Evolutionary conservation across 2,113 vertebrate species (phyloP), one percentile per base, ranked within the genome.

Genomic region (Acrocephalus kingi): DNA sequence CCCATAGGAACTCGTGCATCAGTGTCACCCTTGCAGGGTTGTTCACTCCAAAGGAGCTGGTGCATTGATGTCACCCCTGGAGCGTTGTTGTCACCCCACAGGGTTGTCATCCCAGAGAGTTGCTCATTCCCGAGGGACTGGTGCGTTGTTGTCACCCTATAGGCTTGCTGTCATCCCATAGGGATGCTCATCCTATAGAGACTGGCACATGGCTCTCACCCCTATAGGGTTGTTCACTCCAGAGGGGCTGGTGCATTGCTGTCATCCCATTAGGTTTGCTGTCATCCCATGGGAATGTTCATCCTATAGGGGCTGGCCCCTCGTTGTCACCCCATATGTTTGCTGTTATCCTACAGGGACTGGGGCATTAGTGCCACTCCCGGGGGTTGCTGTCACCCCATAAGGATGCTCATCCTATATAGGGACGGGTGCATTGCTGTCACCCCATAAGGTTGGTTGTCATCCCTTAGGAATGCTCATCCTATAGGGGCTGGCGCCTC

Each of bases 121-220:
- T 9, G 12, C 20, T 24, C 25, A 6, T 15, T 15, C 8, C 5
- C 3, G 8, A 27, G 21, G 13, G 5, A 1, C 25, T 20, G 48
- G 25, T 15, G 76, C 21, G 1, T 25, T 17, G 54, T 0, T 49
- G 21, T 28, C 45, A 15, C 9, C 7, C 24, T 7, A 0, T 6
- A 18, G 23, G 25, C 1, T 24, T 11, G 8, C 8, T 59, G 62
- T 11, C 21, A 27, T 2, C 11, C 37, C 9, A 3, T 3, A 17
- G 22, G 25, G 25, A 1, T 59, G 59, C 20, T 61, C 11, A 15
- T 25, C 14, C 30, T 4, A 3, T 1, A 58, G 14, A 6, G 33
- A 12, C 35, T 6, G 24, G 24, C 18, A 24, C 35, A 37, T 37
- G 58, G 35, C 58, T 61, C 35, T 61, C 69, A 19, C 22, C 37